A percentile compares a stretch with the other conserved stretches of the same genome.
Evolutionary conservation across 2,797 vertebrate species (phyloP).

Genomic region (Euthynnus affinis): DNA sequence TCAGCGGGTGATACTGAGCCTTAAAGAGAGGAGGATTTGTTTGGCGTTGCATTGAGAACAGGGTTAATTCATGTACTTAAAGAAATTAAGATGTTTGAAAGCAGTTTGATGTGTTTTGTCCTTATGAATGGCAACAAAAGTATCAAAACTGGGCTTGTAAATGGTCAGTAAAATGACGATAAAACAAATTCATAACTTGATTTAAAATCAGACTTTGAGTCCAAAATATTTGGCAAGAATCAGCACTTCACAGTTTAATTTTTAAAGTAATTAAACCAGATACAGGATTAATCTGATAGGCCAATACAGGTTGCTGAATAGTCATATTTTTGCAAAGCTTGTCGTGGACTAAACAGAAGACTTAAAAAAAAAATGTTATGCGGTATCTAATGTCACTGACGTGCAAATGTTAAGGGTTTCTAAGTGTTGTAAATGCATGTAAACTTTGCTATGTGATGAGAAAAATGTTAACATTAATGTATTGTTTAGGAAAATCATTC

Average conservation of each 20-base stretch:
- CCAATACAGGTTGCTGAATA: slow-evolving; percentile 88
- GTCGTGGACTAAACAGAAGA: slow-evolving; percentile 75
- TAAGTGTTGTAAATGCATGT: slow-evolving; percentile 90
- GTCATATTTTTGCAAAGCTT: slow-evolving; percentile 85
- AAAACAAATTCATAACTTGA: slow-evolving; percentile 29
- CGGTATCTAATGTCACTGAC: slow-evolving; percentile 82
- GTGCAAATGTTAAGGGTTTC: slow-evolving; percentile 84
- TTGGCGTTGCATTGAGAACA: slow-evolving; percentile 46
- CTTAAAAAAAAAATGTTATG: slow-evolving; percentile 64
- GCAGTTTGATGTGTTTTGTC: slow-evolving; percentile 40
- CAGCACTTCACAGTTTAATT: slow-evolving; percentile 37
- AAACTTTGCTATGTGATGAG: slow-evolving; percentile 82
- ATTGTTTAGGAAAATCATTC: slow-evolving; percentile 75
- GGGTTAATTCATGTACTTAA: slow-evolving; percentile 52
- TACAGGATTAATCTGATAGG: slow-evolving; percentile 28
- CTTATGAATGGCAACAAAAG: slow-evolving; percentile 44
- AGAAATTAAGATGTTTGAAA: slow-evolving; percentile 37
- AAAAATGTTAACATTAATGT: slow-evolving; percentile 73
- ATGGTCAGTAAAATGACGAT: slow-evolving; percentile 41
- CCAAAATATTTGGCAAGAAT: slow-evolving; percentile 26
- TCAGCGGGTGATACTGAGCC: slow-evolving; percentile 55
- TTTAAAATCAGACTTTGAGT: slow-evolving; percentile 32
- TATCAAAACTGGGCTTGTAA: slow-evolving; percentile 28
- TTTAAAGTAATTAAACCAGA: slow-evolving; percentile 33
- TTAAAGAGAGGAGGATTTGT: slow-evolving; percentile 56